Percentiles rank a stretch among this genome's conserved stretches.
These are phyloP conservation scores for Eptatretus burgeri DNA, from an alignment of 2,113 vertebrate species.

Conservation along the genomic window DNA sequence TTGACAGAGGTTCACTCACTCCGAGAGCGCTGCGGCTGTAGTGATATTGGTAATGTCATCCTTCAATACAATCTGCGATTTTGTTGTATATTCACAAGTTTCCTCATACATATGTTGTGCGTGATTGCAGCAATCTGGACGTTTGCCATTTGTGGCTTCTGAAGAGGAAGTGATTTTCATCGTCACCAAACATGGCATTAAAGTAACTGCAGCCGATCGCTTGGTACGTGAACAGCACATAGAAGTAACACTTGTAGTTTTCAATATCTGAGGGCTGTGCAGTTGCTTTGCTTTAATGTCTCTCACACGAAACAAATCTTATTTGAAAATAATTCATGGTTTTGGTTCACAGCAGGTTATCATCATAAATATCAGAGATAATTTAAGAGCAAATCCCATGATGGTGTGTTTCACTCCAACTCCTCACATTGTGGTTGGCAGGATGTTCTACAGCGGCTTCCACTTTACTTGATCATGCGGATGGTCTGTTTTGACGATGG, in stretches of 20 bases:
- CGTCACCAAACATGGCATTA: slow-evolving; percentile 78
- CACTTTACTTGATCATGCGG: slow-evolving; percentile 57
- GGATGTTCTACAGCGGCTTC: slow-evolving; percentile 68
- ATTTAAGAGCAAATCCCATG: neutral
- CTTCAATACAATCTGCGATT: no score
- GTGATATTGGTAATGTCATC: no score
- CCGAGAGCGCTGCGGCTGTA: no score
- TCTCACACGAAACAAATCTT: no score
- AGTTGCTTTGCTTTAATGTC: no score
- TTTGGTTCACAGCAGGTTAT: neutral
- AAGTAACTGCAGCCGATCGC: slow-evolving; percentile 59
- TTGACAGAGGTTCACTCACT: no score
- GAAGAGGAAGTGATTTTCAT: slow-evolving; percentile 74
- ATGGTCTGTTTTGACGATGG: slow-evolving; percentile 94
- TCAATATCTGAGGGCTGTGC: no score
- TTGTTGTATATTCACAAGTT: no score
- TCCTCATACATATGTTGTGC: no score
- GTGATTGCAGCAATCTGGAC: slow-evolving; percentile 57
- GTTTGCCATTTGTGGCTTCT: slow-evolving; percentile 61
- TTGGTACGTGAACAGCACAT: slow-evolving; percentile 36
- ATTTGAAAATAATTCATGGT: no score
- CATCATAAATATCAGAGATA: neutral
- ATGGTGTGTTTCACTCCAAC: no score
- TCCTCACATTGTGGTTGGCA: slow-evolving; percentile 13
- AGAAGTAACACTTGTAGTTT: no score